phyloP scores from a whole-genome alignment of 30 jellyfish, hydroid and myxozoan species.

The Aurelia aurita region DNA sequence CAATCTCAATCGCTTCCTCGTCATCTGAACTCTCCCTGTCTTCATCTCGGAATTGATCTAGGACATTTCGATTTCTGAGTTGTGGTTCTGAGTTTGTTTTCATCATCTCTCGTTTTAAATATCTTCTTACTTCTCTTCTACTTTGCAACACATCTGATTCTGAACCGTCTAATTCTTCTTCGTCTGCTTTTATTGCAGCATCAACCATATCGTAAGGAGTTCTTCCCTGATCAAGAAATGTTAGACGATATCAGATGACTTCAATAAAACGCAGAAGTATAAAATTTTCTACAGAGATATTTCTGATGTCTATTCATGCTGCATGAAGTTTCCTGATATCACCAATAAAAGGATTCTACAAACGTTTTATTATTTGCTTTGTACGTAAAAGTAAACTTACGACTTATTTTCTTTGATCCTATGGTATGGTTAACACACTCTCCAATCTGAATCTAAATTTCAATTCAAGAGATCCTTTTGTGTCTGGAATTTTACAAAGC shows the following conservation, averaged over 20 bases:
- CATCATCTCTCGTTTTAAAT: constrained; percentile 27
- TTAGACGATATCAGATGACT: neutral
- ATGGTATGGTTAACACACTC: no score
- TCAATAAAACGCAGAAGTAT: neutral
- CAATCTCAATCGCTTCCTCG: constrained; percentile 14
- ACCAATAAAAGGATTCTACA: no score
- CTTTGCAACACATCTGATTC: constrained; percentile 63
- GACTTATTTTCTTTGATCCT: no score
- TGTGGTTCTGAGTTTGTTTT: constrained; percentile 46
- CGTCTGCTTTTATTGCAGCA: constrained; percentile 76
- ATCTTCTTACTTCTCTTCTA: constrained; percentile 56
- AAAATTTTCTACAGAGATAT: no score
- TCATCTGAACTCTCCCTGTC: constrained; percentile 23
- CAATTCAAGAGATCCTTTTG: no score
- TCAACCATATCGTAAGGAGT: constrained; percentile 82
- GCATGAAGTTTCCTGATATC: no score
- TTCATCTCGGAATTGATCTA: constrained; percentile 31
- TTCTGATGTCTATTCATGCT: no score
- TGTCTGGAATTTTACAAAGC: no score
- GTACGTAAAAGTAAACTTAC: no score
- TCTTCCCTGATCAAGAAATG: constrained; percentile 64
- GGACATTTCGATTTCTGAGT: constrained; percentile 38
- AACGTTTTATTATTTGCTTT: no score
- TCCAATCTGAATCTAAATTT: no score
- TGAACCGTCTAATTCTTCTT: constrained; percentile 85